Conservation (phyloP, 2,797 vertebrate genomes). For the Gila robusta region DNA sequence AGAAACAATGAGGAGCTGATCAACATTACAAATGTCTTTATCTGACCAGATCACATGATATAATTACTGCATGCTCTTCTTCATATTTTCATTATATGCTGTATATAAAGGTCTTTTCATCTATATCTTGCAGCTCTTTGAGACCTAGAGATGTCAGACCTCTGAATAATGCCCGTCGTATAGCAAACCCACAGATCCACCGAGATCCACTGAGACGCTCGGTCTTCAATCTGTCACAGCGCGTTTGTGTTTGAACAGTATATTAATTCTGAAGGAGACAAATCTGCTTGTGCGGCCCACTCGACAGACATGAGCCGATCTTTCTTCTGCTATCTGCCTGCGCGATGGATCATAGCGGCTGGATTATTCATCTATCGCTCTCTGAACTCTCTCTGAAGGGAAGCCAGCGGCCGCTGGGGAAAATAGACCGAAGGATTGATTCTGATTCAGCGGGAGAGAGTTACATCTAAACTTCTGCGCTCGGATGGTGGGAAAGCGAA, state of each 20-base stretch:
- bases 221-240: slow-evolving; percentile 51
- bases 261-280: slow-evolving; percentile 60
- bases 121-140: slow-evolving; percentile 45
- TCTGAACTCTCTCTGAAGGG: slow-evolving; percentile 38
- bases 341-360: slow-evolving; percentile 27
- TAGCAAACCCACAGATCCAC: slow-evolving; percentile 26
- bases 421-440: slow-evolving; percentile 13
- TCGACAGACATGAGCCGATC: slow-evolving; percentile 40
- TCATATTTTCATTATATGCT: background rate
- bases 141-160: slow-evolving; percentile 39
- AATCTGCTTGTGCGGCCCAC: slow-evolving; percentile 53
- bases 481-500: background rate
- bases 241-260: slow-evolving; percentile 46
- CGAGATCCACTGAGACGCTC: slow-evolving; percentile 19
- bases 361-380: slow-evolving; percentile 36
- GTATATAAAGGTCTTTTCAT: background rate
- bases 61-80: background rate
- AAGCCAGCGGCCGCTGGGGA: slow-evolving; percentile 1
- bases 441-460: slow-evolving; percentile 11
- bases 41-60: background rate
- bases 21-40: background rate
- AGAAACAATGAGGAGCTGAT: background rate
- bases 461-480: slow-evolving; percentile 38
- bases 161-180: slow-evolving; percentile 46
- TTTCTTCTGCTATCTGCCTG: slow-evolving; percentile 48